Conservation (phyloP, 1,140 invertebrate genomes). For the Drosophila mayri region DNA sequence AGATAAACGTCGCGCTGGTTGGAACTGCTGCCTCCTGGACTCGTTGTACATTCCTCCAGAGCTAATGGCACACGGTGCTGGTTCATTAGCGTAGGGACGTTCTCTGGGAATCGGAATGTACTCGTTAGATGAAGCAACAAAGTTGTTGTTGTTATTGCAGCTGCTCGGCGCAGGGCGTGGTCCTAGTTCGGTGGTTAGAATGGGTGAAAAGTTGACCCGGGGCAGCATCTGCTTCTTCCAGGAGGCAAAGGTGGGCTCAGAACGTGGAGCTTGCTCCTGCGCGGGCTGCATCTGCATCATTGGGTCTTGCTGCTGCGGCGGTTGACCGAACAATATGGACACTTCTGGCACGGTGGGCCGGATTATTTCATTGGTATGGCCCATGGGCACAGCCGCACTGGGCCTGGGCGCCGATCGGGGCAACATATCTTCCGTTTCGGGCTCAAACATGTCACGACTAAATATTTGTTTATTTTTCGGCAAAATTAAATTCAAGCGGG, state of each 20-base stretch:
- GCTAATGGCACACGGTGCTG: slow-evolving; percentile 1
- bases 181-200: slow-evolving; percentile 61
- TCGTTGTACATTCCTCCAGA: slow-evolving; percentile 23
- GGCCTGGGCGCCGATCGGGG: slow-evolving; percentile 71
- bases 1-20: slow-evolving; percentile 12
- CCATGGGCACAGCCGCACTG: slow-evolving; percentile 55
- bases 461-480: not conserved
- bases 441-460: slow-evolving; percentile 68
- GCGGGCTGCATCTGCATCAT: slow-evolving; percentile 12
- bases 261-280: slow-evolving; percentile 11
- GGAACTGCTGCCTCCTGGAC: slow-evolving; percentile 30
- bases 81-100: slow-evolving; percentile 26
- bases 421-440: slow-evolving; percentile 80
- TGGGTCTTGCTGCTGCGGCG: slow-evolving; percentile 42
- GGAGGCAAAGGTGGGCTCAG: slow-evolving; percentile 52
- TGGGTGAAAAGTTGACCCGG: slow-evolving; percentile 68
- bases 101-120: slow-evolving; percentile 48
- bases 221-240: slow-evolving; percentile 81
- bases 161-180: slow-evolving; percentile 22
- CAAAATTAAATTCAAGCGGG: slow-evolving; percentile 67
- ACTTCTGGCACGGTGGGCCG: slow-evolving; percentile 74
- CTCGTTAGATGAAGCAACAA: slow-evolving; percentile 39
- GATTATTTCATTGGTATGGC: slow-evolving; percentile 44
- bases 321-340: slow-evolving; percentile 74
- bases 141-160: not conserved